Percentiles rank a stretch among this genome's conserved stretches.
Evolutionary conservation across 2,113 vertebrate species (phyloP).

Genomic region (Dendrocopos noguchii): DNA sequence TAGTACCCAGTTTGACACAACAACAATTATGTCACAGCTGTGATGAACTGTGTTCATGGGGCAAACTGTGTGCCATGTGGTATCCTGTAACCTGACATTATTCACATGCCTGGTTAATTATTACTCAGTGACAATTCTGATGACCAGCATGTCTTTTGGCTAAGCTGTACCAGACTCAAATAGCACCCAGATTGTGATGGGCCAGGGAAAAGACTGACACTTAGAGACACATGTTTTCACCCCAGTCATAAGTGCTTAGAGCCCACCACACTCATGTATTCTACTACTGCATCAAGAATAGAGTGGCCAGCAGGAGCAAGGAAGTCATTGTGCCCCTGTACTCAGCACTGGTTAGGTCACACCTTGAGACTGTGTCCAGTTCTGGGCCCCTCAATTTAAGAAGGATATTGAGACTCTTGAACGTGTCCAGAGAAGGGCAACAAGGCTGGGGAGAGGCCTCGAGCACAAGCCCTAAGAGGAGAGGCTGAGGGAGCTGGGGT

Average conservation of each 20-base stretch:
- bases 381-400: too few relatives aligned
- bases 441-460: too few relatives aligned
- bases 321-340: too few relatives aligned
- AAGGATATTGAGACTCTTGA: too few relatives aligned
- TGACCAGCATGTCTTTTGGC: not conserved
- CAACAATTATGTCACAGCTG: not conserved
- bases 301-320: too few relatives aligned
- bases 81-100: not conserved
- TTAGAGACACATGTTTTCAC: not conserved
- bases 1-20: not conserved
- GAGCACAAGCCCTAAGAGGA: too few relatives aligned
- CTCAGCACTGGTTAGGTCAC: too few relatives aligned
- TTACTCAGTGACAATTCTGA: not conserved
- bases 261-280: not conserved
- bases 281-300: not conserved
- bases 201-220: not conserved
- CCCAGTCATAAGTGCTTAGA: not conserved
- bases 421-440: too few relatives aligned
- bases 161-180: not conserved
- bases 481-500: too few relatives aligned
- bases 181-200: not conserved
- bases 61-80: fast-evolving
- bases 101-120: not conserved
- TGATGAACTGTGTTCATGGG: not conserved
- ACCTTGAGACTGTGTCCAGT: too few relatives aligned